Evolutionary conservation across 2,888 invertebrate genomes (phyloP), one percentile per base, ranked within the genome.

Genomic region (Acanthopleura granulata): DNA sequence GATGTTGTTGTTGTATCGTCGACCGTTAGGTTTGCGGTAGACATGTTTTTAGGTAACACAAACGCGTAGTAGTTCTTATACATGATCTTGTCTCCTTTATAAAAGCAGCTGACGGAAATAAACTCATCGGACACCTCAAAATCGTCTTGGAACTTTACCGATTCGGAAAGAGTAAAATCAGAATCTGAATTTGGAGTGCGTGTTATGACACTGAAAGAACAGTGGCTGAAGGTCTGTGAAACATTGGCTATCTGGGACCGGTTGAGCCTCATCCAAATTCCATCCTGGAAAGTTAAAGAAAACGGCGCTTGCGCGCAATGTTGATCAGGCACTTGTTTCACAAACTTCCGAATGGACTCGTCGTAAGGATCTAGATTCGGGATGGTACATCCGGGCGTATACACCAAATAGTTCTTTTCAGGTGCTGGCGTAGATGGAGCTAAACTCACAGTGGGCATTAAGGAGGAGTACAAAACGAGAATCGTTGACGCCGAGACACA

Each of bases 11-110:
- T 16, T 25, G 12, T 22, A 29, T 29, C 40, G 9, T 50, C n/a
- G 12, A 14, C 18, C 15, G 9, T n/a, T 12, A 51, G 3, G 1
- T 4, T 51, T 25, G 1, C 1, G 12, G 9, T 50, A 3, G 50
- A 1, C 51, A 4, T 50, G 15, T 3, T 9, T 61, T 81, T 81
- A 6, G 74, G 50, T 62, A 75, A 49, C 12, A 83, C 62, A 50
- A 79, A 76, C 9, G 83, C 79, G 73, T 83, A 80, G 62, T 80
- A 83, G 69, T 82, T 81, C 27, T 75, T 72, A 61, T 80, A 80
- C 25, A 83, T 73, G 73, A 80, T 73, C 12, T 61, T 69, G 6
- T 75, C 77, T 12, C 11, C 49, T 12, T 72, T 66, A 15, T 74
- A 75, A 70, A 75, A 79, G 69, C 82, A 83, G n/a, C 72, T 77